These are phyloP conservation scores for Agrotis clavis DNA, from an alignment of 2,888 invertebrate genomes.

Conservation along the genomic window DNA sequence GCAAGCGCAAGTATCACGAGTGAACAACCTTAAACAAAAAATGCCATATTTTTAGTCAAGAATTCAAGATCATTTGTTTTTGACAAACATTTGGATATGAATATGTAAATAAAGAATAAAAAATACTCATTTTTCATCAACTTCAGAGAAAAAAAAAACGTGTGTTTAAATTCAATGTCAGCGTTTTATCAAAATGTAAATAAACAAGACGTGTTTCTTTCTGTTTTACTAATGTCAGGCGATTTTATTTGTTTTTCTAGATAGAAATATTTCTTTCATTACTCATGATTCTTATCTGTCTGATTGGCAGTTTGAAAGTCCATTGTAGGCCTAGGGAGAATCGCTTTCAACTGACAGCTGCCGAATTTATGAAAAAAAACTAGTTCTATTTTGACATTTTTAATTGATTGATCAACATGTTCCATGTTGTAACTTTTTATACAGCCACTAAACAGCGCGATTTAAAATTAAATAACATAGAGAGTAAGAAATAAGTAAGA, in stretches of 20 bases:
- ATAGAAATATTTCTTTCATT: too few species aligned
- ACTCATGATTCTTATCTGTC: too few species aligned
- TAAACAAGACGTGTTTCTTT: constrained; percentile 5
- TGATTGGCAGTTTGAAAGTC: too few species aligned
- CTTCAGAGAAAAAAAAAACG: background rate
- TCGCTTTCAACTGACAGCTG: too few species aligned
- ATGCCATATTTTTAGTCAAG: constrained; percentile 4
- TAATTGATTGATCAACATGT: too few species aligned
- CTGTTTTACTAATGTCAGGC: background rate
- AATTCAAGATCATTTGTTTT: constrained; percentile 38
- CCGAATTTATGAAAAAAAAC: too few species aligned
- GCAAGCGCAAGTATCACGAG: constrained; percentile 5
- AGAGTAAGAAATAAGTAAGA: too few species aligned
- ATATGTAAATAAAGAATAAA: constrained; percentile 9
- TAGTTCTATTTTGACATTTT: too few species aligned
- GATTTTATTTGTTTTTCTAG: background rate
- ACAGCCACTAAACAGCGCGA: too few species aligned
- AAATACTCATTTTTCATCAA: background rate
- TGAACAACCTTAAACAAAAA: constrained; percentile 31
- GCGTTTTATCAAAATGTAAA: constrained; percentile 18
- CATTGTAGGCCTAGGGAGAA: too few species aligned
- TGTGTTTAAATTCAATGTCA: constrained; percentile 6
- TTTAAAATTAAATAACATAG: too few species aligned
- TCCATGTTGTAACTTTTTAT: too few species aligned
- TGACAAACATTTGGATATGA: constrained; percentile 12